Evolutionary conservation across 1,140 invertebrate genomes (phyloP), one percentile per base, ranked within the genome.

Genomic region (Triops longicaudatus): DNA sequence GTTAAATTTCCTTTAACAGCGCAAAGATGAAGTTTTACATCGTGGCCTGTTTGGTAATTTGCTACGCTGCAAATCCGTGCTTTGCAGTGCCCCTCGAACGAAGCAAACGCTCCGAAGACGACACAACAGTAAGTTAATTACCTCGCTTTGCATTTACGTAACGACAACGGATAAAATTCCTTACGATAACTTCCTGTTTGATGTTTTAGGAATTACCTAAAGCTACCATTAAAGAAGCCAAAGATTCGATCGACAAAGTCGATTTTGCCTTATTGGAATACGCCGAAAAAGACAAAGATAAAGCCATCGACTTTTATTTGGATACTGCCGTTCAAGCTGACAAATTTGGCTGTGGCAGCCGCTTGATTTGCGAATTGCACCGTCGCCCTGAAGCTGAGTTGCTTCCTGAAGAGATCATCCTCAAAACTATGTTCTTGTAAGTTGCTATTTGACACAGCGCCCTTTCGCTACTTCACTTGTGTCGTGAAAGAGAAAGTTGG

Each of bases 351-450:
- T 77, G 76, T 44, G 76, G 76, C 72, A 73, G 71, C 28, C 63
- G 76, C n/a, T 41, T 77, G 9, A 73, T 77, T 26, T 77, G 76
- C 22, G 76, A 77, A 42, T 27, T 77, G 37, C 76, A 77, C 37
- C 76, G 76, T 37, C 71, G 76, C 26, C 31, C 71, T 17, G 42
- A 44, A 28, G 37, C 63, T 41, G 71, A 77, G 28, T 73, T 77
- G 72, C 72, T 42, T 72, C 76, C 76, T 0, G 76, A 77, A 73
- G 76, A 77, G 44, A 22, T 77, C 26, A 22, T 77, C 3, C 72
- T 77, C 27, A 72, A 73, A 42, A 73, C 76, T 26, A 77, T 77
- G 76, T 77, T 77, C 76, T 26, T 41, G 76, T 77, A 77, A 76
- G 50, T 76, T 14, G 26, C 26, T 42, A 37, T 44, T n/a, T 44